phyloP scores from a whole-genome alignment of 2,797 vertebrate species.

The Gadopsis bispinosus region DNA sequence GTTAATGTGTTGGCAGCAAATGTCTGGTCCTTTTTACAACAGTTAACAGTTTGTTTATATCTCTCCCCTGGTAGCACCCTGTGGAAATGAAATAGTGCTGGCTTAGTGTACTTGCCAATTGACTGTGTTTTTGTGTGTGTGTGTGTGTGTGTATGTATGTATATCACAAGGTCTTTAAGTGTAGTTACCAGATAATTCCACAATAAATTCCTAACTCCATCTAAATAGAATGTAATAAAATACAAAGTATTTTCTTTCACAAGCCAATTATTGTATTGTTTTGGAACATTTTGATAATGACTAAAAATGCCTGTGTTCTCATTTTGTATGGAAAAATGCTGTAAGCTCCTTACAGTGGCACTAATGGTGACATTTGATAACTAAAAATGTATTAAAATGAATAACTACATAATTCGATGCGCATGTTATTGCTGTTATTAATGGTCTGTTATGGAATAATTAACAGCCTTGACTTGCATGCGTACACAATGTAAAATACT shows the following conservation, averaged over 20 bases:
- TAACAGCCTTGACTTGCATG: background rate
- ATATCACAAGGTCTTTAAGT: slow-evolving; percentile 27
- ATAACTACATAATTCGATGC: background rate
- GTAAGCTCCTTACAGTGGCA: slow-evolving; percentile 34
- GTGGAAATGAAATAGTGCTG: slow-evolving; percentile 13
- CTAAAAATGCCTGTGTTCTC: slow-evolving; percentile 38
- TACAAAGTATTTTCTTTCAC: slow-evolving; percentile 50
- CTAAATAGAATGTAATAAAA: slow-evolving; percentile 33
- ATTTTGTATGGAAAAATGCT: slow-evolving; percentile 61
- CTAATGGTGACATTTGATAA: slow-evolving; percentile 40
- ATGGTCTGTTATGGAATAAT: background rate
- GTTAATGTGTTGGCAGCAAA: slow-evolving; percentile 36
- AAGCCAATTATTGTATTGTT: slow-evolving; percentile 58
- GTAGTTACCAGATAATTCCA: slow-evolving; percentile 33
- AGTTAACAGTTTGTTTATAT: slow-evolving; percentile 24
- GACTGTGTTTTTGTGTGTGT: background rate
- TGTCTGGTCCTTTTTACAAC: slow-evolving; percentile 25
- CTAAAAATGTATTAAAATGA: slow-evolving; percentile 51
- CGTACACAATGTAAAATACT: background rate
- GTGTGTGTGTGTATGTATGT: too few relatives aligned
- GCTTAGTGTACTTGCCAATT: slow-evolving; percentile 42
- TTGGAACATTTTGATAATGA: slow-evolving; percentile 65
- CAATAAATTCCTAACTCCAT: slow-evolving; percentile 30
- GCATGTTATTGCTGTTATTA: slow-evolving; percentile 9
- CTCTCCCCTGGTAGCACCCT: slow-evolving; percentile 29